Base-by-base conservation (phyloP, 1,140 invertebrate genomes). In the Ooceraea biroi region DNA sequence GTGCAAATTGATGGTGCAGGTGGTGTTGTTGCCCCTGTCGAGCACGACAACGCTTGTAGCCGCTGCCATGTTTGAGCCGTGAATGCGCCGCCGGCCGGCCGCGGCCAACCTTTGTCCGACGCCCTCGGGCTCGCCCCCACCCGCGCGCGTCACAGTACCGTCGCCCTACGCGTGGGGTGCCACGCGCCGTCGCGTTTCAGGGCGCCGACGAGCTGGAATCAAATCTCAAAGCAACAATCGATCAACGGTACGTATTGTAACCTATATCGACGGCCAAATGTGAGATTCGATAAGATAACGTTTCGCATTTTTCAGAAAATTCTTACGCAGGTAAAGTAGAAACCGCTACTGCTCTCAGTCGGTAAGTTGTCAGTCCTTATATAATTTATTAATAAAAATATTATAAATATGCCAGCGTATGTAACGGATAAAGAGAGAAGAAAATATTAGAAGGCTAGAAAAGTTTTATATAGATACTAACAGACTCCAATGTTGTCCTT, bases 1-100 rank as follows among this genome's bases (percentile, higher is more conserved):
- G 95, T 98, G 98, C 95, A 98, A 96, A 96, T 98, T 98, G 94
- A 98, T 97, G 91, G 98, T 98, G 95, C 97, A 98, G 93, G 98
- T 98, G 94, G 98, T 98, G 95, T 98, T 98, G 95, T 98, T 98
- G 94, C 98, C 98, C 94, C 98, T 96, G 95, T 98, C 98, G 92
- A 98, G 96, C 92, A 98, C 97, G 93, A 98, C 97, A 95, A 98
- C 98, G 96, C 97, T 98, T 89, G 97, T 98, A 95, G 97, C 97
- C 91, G 96, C 97, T 96, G 97, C 97, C 96, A 97, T 97, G 95
- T 96, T 95, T 94, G 91, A 94, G 92, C 92, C 90, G 92, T 94
- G 92, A 94, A 94, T 94, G 92, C 87, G 73, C 83, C 86, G 87
- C 90, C 91, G 91, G 86, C 87, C 87, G 83, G 83, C 12, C 68